Evolutionary conservation across 23 tunicate genomes (phyloP).

Genomic region (Ascidia mentula): DNA sequence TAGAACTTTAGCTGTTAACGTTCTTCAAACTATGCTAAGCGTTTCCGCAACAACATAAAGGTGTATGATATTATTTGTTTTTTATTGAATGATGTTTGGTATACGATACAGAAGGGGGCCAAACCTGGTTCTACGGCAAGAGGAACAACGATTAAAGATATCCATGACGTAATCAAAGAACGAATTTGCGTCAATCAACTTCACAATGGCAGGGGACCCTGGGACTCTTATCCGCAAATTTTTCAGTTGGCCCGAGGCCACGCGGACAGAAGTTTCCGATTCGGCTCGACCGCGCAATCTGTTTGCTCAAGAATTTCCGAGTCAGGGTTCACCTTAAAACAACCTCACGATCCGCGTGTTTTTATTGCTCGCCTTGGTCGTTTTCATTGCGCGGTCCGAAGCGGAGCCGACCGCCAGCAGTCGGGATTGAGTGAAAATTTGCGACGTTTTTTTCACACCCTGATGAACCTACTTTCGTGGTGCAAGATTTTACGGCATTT

Average conservation of each 20-base stretch:
- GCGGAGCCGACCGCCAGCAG: background rate
- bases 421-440: background rate
- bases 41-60: no score
- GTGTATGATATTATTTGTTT: no score
- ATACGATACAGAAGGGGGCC: no score
- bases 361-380: background rate
- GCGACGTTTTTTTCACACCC: background rate
- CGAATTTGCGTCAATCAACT: no score
- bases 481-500: background rate
- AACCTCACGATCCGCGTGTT: background rate
- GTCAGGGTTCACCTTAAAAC: background rate
- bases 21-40: no score
- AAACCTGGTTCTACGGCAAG: no score
- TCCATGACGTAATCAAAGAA: no score
- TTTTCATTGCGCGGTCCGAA: background rate
- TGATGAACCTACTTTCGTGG: background rate
- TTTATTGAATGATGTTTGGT: no score
- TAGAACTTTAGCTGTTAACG: no score
- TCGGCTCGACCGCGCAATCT: background rate
- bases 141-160: no score
- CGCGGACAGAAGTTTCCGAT: background rate
- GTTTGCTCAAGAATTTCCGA: conserved; percentile 10
- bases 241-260: background rate
- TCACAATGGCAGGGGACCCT: no score
- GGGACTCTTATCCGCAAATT: no score